phyloP scores from a whole-genome alignment of 2,888 invertebrate genomes.

The Watsonalla cultraria region DNA sequence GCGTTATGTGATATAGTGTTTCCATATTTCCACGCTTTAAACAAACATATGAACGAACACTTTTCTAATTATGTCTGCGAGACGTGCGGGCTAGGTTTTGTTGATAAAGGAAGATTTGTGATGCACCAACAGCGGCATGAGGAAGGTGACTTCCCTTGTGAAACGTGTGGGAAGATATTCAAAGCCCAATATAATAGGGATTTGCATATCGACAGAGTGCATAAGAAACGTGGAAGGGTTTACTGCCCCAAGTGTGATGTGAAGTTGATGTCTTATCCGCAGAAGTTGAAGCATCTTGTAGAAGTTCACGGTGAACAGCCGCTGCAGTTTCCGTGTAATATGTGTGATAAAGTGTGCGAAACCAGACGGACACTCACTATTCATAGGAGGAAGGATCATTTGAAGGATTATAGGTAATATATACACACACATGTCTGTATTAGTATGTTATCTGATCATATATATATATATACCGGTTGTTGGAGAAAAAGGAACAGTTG shows the following conservation, averaged over 20 bases:
- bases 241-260: slow-evolving; percentile 68
- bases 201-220: slow-evolving; percentile 47
- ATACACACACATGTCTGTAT: not conserved
- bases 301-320: slow-evolving; percentile 66
- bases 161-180: slow-evolving; percentile 62
- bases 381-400: slow-evolving; percentile 60
- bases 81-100: slow-evolving; percentile 58
- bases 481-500: too few relatives aligned
- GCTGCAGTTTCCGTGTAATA: slow-evolving; percentile 48
- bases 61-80: slow-evolving; percentile 67
- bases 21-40: slow-evolving; percentile 63
- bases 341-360: slow-evolving; percentile 57
- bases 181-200: slow-evolving; percentile 50
- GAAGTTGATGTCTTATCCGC: slow-evolving; percentile 62
- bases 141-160: slow-evolving; percentile 54
- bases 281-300: slow-evolving; percentile 63
- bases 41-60: slow-evolving; percentile 69
- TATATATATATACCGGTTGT: not conserved
- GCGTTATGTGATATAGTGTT: slow-evolving; percentile 47
- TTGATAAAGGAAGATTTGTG: slow-evolving; percentile 42
- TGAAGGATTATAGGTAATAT: slow-evolving; percentile 60
- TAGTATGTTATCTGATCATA: not conserved
- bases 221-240: slow-evolving; percentile 56
- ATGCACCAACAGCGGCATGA: slow-evolving; percentile 66
- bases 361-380: slow-evolving; percentile 57